These are phyloP conservation scores for Boulengeromyrus knoepffleri DNA, from an alignment of 2,113 vertebrate genomes.

Conservation along the genomic window DNA sequence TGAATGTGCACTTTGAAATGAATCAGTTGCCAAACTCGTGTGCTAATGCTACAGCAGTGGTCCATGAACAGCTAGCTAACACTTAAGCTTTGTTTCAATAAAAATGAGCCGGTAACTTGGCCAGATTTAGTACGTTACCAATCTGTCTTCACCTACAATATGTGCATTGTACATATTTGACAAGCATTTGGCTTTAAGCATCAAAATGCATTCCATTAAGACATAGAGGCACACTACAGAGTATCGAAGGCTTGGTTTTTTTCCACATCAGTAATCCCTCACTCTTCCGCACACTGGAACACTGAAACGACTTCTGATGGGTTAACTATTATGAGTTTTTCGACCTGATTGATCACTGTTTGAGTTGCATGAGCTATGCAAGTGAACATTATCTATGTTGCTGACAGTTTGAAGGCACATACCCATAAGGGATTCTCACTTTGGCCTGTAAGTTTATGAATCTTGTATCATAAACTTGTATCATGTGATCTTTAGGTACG, in stretches of 20 bases:
- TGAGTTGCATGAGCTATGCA: not conserved
- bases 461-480: not conserved
- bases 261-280: not conserved
- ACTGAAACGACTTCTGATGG: not conserved
- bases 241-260: not conserved
- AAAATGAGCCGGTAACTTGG: not conserved
- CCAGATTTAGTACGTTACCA: not conserved
- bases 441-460: not conserved
- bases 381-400: not conserved
- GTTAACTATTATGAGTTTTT: not conserved
- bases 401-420: not conserved
- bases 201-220: not conserved
- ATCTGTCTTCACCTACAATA: not conserved
- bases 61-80: not conserved
- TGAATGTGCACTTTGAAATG: not conserved
- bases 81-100: not conserved
- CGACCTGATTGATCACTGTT: not conserved
- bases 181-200: not conserved
- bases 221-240: not conserved
- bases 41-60: not conserved
- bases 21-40: not conserved
- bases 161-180: not conserved
- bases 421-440: not conserved
- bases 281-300: not conserved
- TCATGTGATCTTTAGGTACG: not conserved